Base-by-base conservation (phyloP, 2,797 vertebrate genomes). In the Parauchenoglanis ngamensis region DNA sequence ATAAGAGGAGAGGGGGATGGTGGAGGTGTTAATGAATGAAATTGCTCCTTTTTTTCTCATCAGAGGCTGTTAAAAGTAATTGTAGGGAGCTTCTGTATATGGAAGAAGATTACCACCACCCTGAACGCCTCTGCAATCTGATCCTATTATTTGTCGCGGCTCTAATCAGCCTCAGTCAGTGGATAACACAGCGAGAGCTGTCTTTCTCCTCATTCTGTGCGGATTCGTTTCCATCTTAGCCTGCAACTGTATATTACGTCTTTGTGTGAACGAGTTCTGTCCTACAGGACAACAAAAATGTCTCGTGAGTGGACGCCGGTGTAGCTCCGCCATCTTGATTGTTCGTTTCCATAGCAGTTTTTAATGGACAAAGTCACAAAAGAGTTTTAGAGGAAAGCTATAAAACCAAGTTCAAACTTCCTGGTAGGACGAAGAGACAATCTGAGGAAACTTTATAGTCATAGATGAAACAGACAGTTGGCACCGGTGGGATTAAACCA, bases 71-170 rank as follows among this genome's bases (percentile, higher is more conserved):
- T 88, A 87, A 89, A 88, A 67, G 90, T 94, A 94, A 95, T 93
- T 94, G 91, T 91, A 90, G 92, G 88, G 94, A 91, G 91, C 90
- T 90, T 92, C 91, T 93, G 92, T 94, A 93, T 93, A 92, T 88
- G 79, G 65, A 91, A 93, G 91, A 89, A 94, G 92, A 93, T 94
- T 93, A 91, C 91, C 91, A 91, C 90, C 90, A 87, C 92, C 89
- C 93, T 88, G 83, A 91, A 93, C 85, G 92, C 91, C 91, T 87
- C 92, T 91, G 86, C 93, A 92, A 93, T 93, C 92, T 90, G 94
- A 95, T 94, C 91, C 90, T 92, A 94, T 95, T 94, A 93, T 94
- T 91, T 91, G 90, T 89, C 92, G 92, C 88, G 88, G 89, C 92
- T 92, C 90, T 90, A 93, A 93, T 93, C 92, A 92, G 91, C 92